Base-by-base conservation (phyloP, 2,888 invertebrate species). In the Alviniconcha strummeri region DNA sequence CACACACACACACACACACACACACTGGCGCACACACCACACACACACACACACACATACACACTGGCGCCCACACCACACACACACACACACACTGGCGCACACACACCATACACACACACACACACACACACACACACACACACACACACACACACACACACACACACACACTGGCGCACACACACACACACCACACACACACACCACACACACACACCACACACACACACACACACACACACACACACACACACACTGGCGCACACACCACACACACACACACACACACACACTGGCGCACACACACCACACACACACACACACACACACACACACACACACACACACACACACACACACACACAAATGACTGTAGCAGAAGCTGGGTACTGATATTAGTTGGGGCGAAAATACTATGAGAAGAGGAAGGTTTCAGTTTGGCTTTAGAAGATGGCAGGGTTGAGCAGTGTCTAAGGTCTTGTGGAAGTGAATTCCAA, bases 171-270 rank as follows among this genome's bases (percentile, higher is more conserved):
- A 72, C 72, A 72, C 72, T n/a, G n/a, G n/a, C n/a, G n/a, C n/a
- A 72, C 72, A 72, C 36, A 72, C 72, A 72, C 72, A 72, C 36
- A 72, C 72, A 72, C 72, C 0, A 15, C 72, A 72, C 7, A 3
- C 72, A 72, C 36, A 69, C 17, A n/a, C 69, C 72, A 72, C 72
- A 72, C 72, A 72, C 72, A 69, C 19, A 69, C 69, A 69, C 69
- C 69, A 69, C 64, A 64, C 64, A 64, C 64, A 64, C 69, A 69
- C 69, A 69, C 69, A 69, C 69, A 69, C 69, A 69, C 69, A 15
- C 69, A 69, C 36, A 36, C 36, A 36, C 36, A 36, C 36, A 36
- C 71, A n/a, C n/a, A 71, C 71, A 71, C 71, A 71, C n/a, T n/a
- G n/a, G n/a, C n/a, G n/a, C 71, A 69, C 69, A 69, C 17, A 4